A percentile compares a stretch with the other conserved stretches of the same genome.
Evolutionary conservation across 2,113 vertebrate species (phyloP).

Genomic region (Phyllostomus discolor): DNA sequence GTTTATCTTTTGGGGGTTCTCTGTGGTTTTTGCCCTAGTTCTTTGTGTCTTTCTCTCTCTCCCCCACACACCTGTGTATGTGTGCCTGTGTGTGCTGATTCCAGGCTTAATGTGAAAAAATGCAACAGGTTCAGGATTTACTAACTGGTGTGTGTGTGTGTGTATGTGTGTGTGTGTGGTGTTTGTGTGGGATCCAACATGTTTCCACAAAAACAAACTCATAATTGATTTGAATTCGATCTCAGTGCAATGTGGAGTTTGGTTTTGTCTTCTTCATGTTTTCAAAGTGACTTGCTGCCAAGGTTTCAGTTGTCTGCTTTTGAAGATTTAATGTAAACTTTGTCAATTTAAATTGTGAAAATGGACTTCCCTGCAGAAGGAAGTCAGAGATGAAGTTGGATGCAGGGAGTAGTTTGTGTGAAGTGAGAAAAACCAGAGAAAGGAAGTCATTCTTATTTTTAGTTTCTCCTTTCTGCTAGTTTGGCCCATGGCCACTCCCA

Average conservation of each 20-base stretch:
- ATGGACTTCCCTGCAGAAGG: slow-evolving; percentile 42
- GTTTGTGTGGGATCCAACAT: neutral
- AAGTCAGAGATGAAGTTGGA: slow-evolving; percentile 47
- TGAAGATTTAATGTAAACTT: slow-evolving; percentile 38
- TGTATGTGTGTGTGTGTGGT: neutral
- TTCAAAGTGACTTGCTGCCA: neutral
- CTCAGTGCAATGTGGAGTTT: neutral
- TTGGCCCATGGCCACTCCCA: neutral
- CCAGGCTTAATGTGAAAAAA: neutral
- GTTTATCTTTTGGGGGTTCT: neutral
- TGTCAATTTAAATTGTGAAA: slow-evolving; percentile 38
- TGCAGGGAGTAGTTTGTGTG: neutral
- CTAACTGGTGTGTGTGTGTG: neutral
- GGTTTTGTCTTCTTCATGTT: neutral
- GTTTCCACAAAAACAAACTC: neutral
- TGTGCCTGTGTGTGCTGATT: neutral
- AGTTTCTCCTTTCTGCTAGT: slow-evolving; percentile 27
- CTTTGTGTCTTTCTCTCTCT: neutral
- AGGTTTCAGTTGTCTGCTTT: neutral
- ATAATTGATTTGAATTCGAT: slow-evolving; percentile 27
- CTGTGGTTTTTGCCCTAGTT: neutral
- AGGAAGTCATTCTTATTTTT: slow-evolving; percentile 48
- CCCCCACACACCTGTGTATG: neutral
- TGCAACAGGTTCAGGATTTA: neutral
- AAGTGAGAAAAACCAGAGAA: slow-evolving; percentile 27